Conservation (phyloP, 2,888 invertebrate genomes). For the Phlogophora meticulosa region DNA sequence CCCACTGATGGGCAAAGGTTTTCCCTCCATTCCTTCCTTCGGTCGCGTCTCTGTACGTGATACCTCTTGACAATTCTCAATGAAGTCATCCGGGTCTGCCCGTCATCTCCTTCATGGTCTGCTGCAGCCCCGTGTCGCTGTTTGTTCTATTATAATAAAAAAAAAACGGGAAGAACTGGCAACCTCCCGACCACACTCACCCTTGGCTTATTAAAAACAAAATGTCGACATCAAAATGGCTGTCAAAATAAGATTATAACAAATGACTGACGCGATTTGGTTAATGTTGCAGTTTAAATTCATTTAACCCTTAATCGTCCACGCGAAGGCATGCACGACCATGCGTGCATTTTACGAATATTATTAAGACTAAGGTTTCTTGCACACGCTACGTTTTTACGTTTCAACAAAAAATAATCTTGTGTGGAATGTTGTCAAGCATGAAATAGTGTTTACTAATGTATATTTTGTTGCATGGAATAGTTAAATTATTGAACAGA, state of each 20-base stretch:
- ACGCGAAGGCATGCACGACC: conserved; percentile 48
- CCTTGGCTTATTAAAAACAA: neutral
- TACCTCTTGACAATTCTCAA: too few species aligned
- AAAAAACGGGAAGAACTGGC: too few species aligned
- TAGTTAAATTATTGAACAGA: neutral
- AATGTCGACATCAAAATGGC: neutral
- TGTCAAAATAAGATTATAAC: neutral
- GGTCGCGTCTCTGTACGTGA: too few species aligned
- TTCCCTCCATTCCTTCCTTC: too few species aligned
- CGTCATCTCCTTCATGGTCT: too few species aligned
- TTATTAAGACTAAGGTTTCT: conserved; percentile 44
- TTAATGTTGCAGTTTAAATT: conserved; percentile 57
- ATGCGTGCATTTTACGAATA: conserved; percentile 53
- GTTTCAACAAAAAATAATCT: conserved; percentile 8
- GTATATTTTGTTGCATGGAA: too few species aligned
- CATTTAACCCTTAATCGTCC: conserved; percentile 48
- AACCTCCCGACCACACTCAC: neutral
- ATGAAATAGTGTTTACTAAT: conserved; percentile 5
- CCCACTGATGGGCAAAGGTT: too few species aligned
- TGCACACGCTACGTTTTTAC: conserved; percentile 49
- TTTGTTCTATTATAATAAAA: too few species aligned
- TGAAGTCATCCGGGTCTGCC: too few species aligned
- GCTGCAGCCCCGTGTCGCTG: too few species aligned
- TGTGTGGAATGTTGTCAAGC: conserved; percentile 3
- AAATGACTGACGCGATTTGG: conserved; percentile 30